Conservation (phyloP, 1,140 invertebrate species). For the Bombus sylvicola region DNA sequence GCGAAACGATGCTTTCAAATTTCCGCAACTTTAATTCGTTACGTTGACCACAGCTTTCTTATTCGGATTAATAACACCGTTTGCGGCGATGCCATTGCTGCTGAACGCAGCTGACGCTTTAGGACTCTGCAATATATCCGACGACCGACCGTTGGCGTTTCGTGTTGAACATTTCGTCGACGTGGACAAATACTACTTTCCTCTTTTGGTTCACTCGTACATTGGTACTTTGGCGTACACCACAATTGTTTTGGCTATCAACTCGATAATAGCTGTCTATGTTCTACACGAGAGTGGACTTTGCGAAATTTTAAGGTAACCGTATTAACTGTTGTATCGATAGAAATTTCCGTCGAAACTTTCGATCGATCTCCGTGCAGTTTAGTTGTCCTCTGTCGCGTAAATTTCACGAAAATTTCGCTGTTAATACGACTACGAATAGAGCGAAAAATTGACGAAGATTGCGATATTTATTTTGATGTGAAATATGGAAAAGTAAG, state of each 20-base stretch:
- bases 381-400: too few relatives aligned
- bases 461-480: too few relatives aligned
- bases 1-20: not conserved
- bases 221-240: slow-evolving; percentile 63
- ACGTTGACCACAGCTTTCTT: slow-evolving; percentile 49
- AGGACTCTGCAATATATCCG: slow-evolving; percentile 21
- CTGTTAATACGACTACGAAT: too few relatives aligned
- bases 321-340: not conserved
- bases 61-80: slow-evolving; percentile 67
- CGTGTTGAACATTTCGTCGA: slow-evolving; percentile 67
- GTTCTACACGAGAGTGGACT: slow-evolving; percentile 67
- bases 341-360: too few relatives aligned
- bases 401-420: too few relatives aligned
- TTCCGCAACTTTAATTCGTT: not conserved
- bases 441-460: too few relatives aligned
- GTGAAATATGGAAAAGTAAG: too few relatives aligned
- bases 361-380: too few relatives aligned
- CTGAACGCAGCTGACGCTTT: slow-evolving; percentile 47
- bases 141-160: slow-evolving; percentile 53
- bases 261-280: slow-evolving; percentile 61
- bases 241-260: slow-evolving; percentile 61
- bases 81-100: slow-evolving; percentile 60
- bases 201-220: slow-evolving; percentile 65
- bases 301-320: slow-evolving; percentile 69
- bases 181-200: slow-evolving; percentile 64